Evolutionary conservation across 2,113 vertebrate genomes (phyloP).

Genomic region (Megaceryle maxima): DNA sequence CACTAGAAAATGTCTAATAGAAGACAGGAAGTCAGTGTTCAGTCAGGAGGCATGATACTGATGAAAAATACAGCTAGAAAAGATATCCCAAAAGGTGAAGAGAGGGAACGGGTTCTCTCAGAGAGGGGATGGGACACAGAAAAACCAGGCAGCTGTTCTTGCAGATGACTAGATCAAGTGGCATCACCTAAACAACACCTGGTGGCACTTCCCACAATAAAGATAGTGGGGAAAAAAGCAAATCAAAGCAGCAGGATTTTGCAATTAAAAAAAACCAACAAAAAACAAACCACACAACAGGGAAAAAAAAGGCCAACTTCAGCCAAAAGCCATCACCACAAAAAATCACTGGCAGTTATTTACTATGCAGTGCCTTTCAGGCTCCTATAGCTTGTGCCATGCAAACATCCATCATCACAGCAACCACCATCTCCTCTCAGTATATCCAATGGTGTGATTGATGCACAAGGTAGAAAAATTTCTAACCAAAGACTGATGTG

Average conservation of each 20-base stretch:
- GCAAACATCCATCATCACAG: neutral
- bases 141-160: rapidly evolving
- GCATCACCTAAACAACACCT: neutral
- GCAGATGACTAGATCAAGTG: neutral
- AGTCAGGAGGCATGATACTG: rapidly evolving
- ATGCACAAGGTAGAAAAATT: neutral
- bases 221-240: neutral
- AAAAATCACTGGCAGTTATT: neutral
- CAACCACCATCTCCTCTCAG: neutral
- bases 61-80: neutral
- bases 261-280: neutral
- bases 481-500: neutral
- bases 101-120: neutral
- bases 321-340: neutral
- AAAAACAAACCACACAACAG: too few relatives aligned
- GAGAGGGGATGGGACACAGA: neutral
- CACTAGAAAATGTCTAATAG: neutral
- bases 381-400: rapidly evolving
- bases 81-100: neutral
- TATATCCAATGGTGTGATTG: neutral
- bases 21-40: neutral
- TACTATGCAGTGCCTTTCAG: neutral
- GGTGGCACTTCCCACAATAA: neutral
- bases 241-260: neutral
- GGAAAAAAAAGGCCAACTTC: neutral